Base-by-base conservation (phyloP, 2,113 vertebrate species). In the Oreotrochilus melanogaster region DNA sequence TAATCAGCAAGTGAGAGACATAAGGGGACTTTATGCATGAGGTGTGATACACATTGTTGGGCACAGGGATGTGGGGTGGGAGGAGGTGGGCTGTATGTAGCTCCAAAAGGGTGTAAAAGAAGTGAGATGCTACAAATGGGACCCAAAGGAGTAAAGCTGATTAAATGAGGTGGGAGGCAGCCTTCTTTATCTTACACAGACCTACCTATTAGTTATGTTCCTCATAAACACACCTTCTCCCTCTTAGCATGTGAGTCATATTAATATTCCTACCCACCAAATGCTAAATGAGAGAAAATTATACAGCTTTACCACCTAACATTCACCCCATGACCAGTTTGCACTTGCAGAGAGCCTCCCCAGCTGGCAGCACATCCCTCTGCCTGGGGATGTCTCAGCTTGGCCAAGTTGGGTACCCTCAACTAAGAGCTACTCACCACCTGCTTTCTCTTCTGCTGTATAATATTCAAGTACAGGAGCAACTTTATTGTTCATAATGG, bases 401-500 rank as follows among this genome's bases (percentile, higher is more conserved):
- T 47, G 6, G 58, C 65, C 7, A 3, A 23, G 56, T 22, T 62
- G 31, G 61, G 37, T 54, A 60, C 43, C 78, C 39, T 56, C 83
- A 56, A 0, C 75, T 22, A 21, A 35, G 80, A 93, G 94, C 71
- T 54, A 19, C 60, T 54, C 14, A 6, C 25, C 0, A 2, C 33
- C 66, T 76, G 22, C 43, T 43, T 47, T 66, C 43, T 51, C 65
- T 91, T 83, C 78, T 4, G 13, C 58, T 67, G 21, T 18, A 2
- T 15, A 67, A 25, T 28, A 37, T 31, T 45, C 11, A 80, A 92
- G 71, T 37, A 62, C 33, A 58, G 48, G 27, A 91, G 76, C 73
- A 89, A 92, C 75, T 80, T 93, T 27, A 69, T 75, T 66, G 79
- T 79, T 92, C 78, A 82, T 96, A 95, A 95, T 82, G 75, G 69